These are phyloP conservation scores for Mystacornis crossleyi DNA, from an alignment of 2,113 vertebrate genomes.

Conservation along the genomic window DNA sequence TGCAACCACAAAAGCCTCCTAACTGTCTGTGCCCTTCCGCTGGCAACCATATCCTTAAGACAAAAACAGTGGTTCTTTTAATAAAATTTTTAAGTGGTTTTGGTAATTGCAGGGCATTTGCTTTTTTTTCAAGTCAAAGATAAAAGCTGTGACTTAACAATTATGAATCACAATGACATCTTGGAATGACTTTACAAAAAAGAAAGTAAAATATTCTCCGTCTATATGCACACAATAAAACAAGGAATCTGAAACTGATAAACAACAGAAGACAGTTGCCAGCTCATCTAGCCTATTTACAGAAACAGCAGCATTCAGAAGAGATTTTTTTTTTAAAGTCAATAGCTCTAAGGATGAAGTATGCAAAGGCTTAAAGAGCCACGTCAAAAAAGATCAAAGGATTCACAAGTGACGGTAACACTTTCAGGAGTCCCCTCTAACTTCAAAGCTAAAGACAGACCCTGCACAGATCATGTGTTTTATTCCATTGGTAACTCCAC, in stretches of 20 bases:
- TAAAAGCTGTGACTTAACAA: not conserved
- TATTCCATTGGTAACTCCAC: not conserved
- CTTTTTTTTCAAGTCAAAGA: not conserved
- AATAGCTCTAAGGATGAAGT: conserved; percentile 25
- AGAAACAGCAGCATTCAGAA: conserved; percentile 22
- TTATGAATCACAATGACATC: not conserved
- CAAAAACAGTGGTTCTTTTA: not conserved
- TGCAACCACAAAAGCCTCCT: not conserved
- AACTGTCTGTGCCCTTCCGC: not conserved
- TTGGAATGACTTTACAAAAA: not conserved
- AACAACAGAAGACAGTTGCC: conserved; percentile 22
- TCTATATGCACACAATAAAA: not conserved
- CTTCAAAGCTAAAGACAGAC: conserved; percentile 18
- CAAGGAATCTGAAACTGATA: not conserved
- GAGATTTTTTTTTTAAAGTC: conserved; percentile 33
- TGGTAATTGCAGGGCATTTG: not conserved
- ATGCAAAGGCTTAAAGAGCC: conserved; percentile 41
- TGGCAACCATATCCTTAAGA: not conserved
- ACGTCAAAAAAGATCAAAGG: conserved; percentile 42
- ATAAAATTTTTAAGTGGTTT: not conserved
- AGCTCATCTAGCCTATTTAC: conserved; percentile 50
- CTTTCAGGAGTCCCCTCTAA: conserved; percentile 27
- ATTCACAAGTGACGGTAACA: not conserved
- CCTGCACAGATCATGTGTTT: not conserved
- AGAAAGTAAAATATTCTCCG: not conserved